Base-by-base conservation (phyloP, 2,113 vertebrate genomes). In the Marcusenius ussheri region DNA sequence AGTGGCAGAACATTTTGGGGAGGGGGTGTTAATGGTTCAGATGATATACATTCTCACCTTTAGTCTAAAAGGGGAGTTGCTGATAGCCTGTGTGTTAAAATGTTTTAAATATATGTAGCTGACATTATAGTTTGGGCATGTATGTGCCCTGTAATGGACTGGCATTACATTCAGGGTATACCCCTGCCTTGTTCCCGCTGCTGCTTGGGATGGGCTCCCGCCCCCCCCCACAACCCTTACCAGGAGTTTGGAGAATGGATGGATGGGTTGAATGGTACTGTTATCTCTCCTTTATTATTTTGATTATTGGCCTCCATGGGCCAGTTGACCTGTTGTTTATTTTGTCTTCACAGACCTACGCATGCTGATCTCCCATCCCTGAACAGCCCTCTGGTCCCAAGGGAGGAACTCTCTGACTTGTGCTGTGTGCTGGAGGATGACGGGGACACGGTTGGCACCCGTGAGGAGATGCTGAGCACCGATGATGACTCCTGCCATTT, bases 301-400 rank as follows among this genome's bases (percentile, higher is more conserved):
- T 53, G 31, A 47, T 21, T 51, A 13, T 19, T 35, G 50, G 49
- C 50, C 85, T 56, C 15, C 50, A 35, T 39, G n/a, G 6, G 10
- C 50, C 27, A 19, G 21, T 13, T 21, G 56, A 88, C 24, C 87
- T 39, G 35, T 45, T 24, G 27, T 50, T 39, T 84, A 9, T 92
- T 27, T 92, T 42, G 53, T 92, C 66, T 51, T 24, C 89, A 88
- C 50, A 99, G 98, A 91, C 95, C 97, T 46, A 92, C 95, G 13
- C 96, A 97, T 56, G 95, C 95, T 51, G 97, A 99, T 92, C 96
- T 97, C 3, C 96, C 96, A 6, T 91, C 92, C 31, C 84, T 93
- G 0, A 83, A 92, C 66, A 21, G 92, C 83, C 93, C 90, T 6
- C 94, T 93, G 3, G 11, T 94, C 88, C 93, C 96, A 19, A 95